Percentiles rank a stretch among this genome's conserved stretches.
Conservation (phyloP, 2,113 vertebrate species). For the Vombatus ursinus region DNA sequence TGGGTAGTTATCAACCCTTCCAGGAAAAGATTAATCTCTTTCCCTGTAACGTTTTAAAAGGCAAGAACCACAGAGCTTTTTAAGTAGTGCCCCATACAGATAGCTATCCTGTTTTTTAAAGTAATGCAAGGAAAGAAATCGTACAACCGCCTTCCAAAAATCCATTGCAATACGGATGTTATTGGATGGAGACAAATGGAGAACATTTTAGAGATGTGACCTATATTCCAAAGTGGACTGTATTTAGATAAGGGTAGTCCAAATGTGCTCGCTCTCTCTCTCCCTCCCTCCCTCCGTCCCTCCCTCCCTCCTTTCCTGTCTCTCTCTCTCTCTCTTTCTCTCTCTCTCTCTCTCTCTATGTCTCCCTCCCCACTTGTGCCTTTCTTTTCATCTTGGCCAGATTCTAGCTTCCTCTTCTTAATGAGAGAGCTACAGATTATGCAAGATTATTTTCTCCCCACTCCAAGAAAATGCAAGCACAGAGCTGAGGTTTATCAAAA, state of each 20-base stretch:
- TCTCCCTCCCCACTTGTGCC: neutral
- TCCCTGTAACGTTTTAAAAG: neutral
- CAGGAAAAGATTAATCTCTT: neutral
- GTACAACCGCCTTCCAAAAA: neutral
- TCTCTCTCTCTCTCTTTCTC: no score
- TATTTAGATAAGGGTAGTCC: no score
- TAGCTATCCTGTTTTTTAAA: neutral
- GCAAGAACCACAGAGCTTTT: neutral
- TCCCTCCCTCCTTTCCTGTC: no score
- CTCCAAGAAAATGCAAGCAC: slow-evolving; percentile 18
- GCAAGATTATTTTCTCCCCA: slow-evolving; percentile 47
- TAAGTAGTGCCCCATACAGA: neutral
- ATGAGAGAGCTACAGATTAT: slow-evolving; percentile 4
- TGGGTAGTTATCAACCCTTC: neutral
- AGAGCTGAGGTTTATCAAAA: slow-evolving; percentile 64
- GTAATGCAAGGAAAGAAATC: neutral
- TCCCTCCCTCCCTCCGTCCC: no score
- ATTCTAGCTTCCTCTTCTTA: slow-evolving; percentile 40
- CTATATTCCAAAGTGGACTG: neutral
- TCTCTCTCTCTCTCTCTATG: neutral
- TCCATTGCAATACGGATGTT: neutral
- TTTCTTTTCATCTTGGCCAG: neutral
- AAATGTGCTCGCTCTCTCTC: no score
- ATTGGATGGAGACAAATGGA: neutral
- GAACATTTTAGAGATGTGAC: neutral